Base-by-base conservation (phyloP, 2,113 vertebrate species). In the Rhizomys pruinosus region DNA sequence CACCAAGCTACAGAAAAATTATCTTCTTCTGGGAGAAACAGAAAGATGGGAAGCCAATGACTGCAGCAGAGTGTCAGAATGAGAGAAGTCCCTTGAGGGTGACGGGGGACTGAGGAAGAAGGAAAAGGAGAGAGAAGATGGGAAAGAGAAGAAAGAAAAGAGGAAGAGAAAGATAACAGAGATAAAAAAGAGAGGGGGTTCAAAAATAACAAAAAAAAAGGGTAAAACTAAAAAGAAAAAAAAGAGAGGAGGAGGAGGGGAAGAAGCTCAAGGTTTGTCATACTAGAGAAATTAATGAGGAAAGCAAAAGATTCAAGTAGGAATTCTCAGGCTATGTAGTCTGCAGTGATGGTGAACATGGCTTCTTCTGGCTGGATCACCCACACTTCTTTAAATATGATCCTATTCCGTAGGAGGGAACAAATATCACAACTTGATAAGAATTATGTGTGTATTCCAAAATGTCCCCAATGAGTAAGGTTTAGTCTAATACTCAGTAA, bases 81-180 rank as follows among this genome's bases (percentile, higher is more conserved):
- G 66, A 19, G 15, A 69, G 2, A 27, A 7, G 34, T 79, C 27
- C 91, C 20, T 34, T 61, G 72, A 11, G 5, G 4, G 2, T 6
- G 25, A 1, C n/a, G n/a, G n/a, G n/a, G n/a, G n/a, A n/a, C n/a
- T n/a, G n/a, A n/a, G n/a, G n/a, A n/a, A n/a, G n/a, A n/a, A n/a
- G n/a, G n/a, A 20, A n/a, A 1, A 23, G 1, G 37, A n/a, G 9
- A 47, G 7, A 8, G 34, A 12, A 0, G 25, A 32, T 1, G 12
- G 25, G 27, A 20, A 6, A 17, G 72, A 29, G 34, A 47, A 9
- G 29, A 57, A 68, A 19, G 8, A 19, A 8, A 2, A 11, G 8
- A 29, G 5, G 4, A 17, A 47, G 59, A 9, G 17, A 7, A 23
- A 5, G 3, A 32, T 0, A 7, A 42, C 3, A 1, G 2, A 6